A percentile compares a stretch with the other conserved stretches of the same genome.
Evolutionary conservation across 2,888 invertebrate species (phyloP).

Genomic region (Stegophylla sp.): DNA sequence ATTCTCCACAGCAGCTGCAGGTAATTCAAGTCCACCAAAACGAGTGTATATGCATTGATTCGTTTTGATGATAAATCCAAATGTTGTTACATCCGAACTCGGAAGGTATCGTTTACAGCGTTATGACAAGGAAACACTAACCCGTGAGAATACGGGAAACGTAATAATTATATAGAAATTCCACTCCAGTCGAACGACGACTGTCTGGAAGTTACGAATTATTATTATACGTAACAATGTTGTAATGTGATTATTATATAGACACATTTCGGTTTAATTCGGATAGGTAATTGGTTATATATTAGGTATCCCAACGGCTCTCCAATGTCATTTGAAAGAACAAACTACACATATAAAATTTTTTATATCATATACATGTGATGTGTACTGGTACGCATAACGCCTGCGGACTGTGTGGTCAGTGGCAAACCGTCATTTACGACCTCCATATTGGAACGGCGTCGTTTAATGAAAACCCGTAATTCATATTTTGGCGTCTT

Average conservation of each 20-base stretch:
- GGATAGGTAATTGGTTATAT: no score
- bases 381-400: no score
- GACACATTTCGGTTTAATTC: no score
- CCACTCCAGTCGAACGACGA: no score
- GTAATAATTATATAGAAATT: background rate
- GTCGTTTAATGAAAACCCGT: conserved; percentile 46
- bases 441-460: background rate
- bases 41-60: background rate
- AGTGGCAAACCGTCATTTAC: conserved; percentile 29
- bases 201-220: no score
- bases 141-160: conserved; percentile 6
- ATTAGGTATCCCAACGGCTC: no score
- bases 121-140: background rate
- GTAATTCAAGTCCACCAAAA: conserved; percentile 1
- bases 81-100: background rate
- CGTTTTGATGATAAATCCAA: background rate
- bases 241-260: no score
- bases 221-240: no score
- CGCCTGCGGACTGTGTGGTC: conserved; percentile 5
- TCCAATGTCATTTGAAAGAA: no score
- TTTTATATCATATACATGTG: no score
- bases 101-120: conserved; percentile 3
- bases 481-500: conserved; percentile 50
- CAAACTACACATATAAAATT: no score
- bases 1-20: no score